Evolutionary conservation across 2,113 vertebrate species (phyloP).

Genomic region (Macaca mulatta): DNA sequence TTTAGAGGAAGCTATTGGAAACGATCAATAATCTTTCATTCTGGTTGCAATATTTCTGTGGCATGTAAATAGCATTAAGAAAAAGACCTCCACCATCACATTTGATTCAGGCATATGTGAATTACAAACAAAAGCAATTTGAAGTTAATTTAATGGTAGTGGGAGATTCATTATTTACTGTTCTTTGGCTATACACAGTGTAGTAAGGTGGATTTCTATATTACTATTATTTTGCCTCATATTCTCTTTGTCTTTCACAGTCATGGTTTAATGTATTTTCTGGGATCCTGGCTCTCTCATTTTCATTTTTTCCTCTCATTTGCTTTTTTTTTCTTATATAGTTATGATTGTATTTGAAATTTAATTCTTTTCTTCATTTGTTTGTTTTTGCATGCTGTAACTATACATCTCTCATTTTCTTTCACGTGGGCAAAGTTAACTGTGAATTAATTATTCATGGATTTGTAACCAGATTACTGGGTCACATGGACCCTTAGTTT

Average conservation of each 20-base stretch:
- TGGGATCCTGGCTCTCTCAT: neutral
- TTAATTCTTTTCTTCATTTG: neutral
- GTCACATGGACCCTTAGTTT: neutral
- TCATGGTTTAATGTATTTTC: neutral
- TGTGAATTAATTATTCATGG: neutral
- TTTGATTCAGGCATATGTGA: conserved; percentile 60
- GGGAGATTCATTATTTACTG: conserved; percentile 51
- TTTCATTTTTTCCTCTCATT: conserved; percentile 19
- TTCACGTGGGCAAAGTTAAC: neutral
- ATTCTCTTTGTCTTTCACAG: conserved; percentile 39
- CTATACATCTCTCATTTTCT: neutral
- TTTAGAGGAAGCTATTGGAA: conserved; percentile 76
- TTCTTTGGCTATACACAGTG: neutral
- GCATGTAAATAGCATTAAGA: conserved; percentile 64
- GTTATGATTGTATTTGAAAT: neutral
- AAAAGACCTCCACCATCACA: conserved; percentile 14
- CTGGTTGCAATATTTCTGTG: conserved; percentile 65
- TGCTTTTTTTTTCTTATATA: neutral
- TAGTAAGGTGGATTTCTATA: neutral
- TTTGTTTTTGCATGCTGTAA: conserved; percentile 1
- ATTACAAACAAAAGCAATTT: conserved; percentile 70
- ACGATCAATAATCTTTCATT: conserved; percentile 71
- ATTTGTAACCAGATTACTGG: neutral
- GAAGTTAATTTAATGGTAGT: conserved; percentile 68
- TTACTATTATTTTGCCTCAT: neutral